phyloP scores from a whole-genome alignment of 1,140 invertebrate genomes.

The Drosophila burlai region DNA sequence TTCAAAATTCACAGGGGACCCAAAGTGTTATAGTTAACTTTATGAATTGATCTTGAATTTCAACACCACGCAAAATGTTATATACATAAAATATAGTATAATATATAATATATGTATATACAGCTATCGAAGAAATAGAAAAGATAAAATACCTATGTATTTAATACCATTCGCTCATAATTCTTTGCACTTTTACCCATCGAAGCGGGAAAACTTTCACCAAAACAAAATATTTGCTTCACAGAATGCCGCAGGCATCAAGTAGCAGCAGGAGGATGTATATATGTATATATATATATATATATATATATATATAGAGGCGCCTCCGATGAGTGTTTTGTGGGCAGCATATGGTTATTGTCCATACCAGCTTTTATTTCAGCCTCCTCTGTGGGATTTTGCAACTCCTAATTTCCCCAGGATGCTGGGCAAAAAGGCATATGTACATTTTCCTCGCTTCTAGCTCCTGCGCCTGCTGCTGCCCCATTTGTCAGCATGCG shows the following conservation, averaged over 20 bases:
- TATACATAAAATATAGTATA: too few relatives aligned
- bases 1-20: slow-evolving; percentile 13
- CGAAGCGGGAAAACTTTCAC: slow-evolving; percentile 5
- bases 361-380: slow-evolving; percentile 7
- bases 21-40: background rate
- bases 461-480: background rate
- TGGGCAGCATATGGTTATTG: slow-evolving; percentile 36
- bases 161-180: background rate
- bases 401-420: slow-evolving; percentile 9
- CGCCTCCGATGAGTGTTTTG: slow-evolving; percentile 12
- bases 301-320: background rate
- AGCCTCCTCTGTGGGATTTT: slow-evolving; percentile 10
- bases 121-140: too few relatives aligned
- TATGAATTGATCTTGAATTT: slow-evolving; percentile 2
- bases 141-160: background rate
- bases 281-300: too few relatives aligned
- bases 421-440: slow-evolving; percentile 30
- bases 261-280: background rate
- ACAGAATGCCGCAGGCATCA: background rate
- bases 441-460: slow-evolving; percentile 13
- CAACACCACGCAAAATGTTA: background rate
- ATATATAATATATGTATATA: too few relatives aligned
- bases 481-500: slow-evolving; percentile 79
- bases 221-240: slow-evolving; percentile 18
- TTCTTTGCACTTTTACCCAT: slow-evolving; percentile 6